Evolutionary conservation across 1,140 invertebrate genomes (phyloP).

Genomic region (Araneus ventricosus): DNA sequence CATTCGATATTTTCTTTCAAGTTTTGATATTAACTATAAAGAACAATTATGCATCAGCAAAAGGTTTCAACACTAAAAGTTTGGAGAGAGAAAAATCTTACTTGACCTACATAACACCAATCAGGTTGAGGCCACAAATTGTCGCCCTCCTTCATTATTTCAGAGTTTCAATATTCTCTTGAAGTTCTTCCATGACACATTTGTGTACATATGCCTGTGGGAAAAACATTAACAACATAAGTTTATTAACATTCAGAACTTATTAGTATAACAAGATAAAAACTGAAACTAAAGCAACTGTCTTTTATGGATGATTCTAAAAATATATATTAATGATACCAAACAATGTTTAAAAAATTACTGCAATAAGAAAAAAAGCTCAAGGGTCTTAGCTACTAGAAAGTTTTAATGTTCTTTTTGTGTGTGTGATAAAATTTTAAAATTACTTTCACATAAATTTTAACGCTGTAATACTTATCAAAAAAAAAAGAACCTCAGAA

Average conservation of each 20-base stretch:
- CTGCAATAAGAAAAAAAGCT: too few species aligned
- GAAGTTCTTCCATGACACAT: slow-evolving; percentile 98
- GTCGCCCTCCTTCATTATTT: slow-evolving; percentile 99
- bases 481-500: too few species aligned
- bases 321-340: neutral
- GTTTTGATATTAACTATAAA: too few species aligned
- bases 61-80: neutral
- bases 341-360: neutral
- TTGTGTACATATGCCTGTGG: slow-evolving; percentile 93
- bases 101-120: slow-evolving; percentile 92
- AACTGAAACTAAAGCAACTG: neutral
- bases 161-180: slow-evolving; percentile 97
- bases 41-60: too few species aligned
- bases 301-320: neutral
- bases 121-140: slow-evolving; percentile 97
- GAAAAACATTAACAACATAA: neutral
- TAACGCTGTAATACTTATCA: too few species aligned
- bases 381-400: too few species aligned
- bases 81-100: slow-evolving; percentile 62
- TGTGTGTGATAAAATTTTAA: too few species aligned
- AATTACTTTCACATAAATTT: too few species aligned
- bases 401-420: too few species aligned
- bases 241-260: neutral
- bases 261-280: neutral
- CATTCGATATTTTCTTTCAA: too few species aligned